Base-by-base conservation (phyloP, 2,888 invertebrate genomes). In the Chironomus tentans region DNA sequence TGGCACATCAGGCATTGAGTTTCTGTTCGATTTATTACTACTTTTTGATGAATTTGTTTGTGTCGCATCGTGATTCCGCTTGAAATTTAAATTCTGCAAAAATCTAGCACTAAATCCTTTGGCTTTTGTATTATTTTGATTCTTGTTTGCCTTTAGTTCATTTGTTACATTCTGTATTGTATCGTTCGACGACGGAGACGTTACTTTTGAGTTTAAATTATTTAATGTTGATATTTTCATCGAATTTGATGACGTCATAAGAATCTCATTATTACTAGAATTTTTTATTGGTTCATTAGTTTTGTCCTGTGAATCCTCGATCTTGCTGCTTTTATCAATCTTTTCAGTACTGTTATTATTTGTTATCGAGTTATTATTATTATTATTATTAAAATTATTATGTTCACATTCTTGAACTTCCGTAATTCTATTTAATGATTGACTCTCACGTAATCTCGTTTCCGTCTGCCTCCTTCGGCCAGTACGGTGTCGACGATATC, bases 341-440 rank as follows among this genome's bases (percentile, higher is more conserved):
- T 65, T 24, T n/a, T 24, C 24, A 62, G 38, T 62, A 48, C 69
- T 70, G 13, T 18, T 70, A 0, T 21, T 61, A 61, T 62, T 61
- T 15, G 13, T 46, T 15, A 38, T 18, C 13, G 15, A 18, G 56
- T 62, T 22, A 73, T 78, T 7, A 79, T 78, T 13, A 78, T 77
- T 79, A 77, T 81, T 80, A 78, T 78, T 1, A 79, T 78, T 13
- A 78, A 77, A 79, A 77, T 81, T 80, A 78, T 80, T 80, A 7
- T 79, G 72, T 61, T 85, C 88, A 76, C 89, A 91, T 82, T 93
- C 93, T 83, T 93, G 92, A 78, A 93, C 93, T 85, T 94, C 94
- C 15, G 93, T 93, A 78, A 94, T 93, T 78, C 93, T 88, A 83
- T 93, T 94, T 77, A 94, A 84, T 28, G 93, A 93, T 81, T 94